Conservation (phyloP, 2,888 invertebrate genomes). For the Xestia c-nigrum region DNA sequence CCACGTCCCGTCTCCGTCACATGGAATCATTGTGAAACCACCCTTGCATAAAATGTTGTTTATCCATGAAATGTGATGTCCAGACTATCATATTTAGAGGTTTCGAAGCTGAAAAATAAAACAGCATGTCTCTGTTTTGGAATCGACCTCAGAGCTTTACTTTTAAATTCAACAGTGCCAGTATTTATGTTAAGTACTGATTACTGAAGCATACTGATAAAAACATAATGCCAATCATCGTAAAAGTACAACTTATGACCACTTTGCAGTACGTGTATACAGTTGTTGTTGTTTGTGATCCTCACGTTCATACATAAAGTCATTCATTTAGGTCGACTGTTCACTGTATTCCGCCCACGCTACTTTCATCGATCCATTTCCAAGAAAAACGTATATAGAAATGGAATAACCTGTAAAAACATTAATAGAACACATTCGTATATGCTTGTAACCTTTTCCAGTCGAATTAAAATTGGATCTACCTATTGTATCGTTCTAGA, state of each 20-base stretch:
- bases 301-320: constrained; percentile 28
- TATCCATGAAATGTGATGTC: constrained; percentile 31
- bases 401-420: constrained; percentile 26
- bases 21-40: constrained; percentile 62
- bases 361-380: constrained; percentile 46
- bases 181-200: neutral
- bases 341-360: constrained; percentile 23
- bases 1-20: constrained; percentile 63
- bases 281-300: constrained; percentile 48
- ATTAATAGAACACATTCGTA: constrained; percentile 6
- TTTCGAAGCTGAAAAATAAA: neutral
- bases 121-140: neutral
- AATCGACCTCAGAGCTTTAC: neutral
- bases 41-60: constrained; percentile 48
- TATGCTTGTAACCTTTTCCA: constrained; percentile 13
- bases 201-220: neutral
- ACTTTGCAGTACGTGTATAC: neutral
- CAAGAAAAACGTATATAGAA: constrained; percentile 44
- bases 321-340: constrained; percentile 48
- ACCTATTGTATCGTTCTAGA: neutral
- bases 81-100: neutral
- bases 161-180: neutral
- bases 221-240: neutral
- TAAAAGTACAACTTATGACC: neutral
- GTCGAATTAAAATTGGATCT: constrained; percentile 14